These are phyloP conservation scores for Agrotis ipsilon DNA, from an alignment of 2,888 invertebrate species.

Conservation along the genomic window DNA sequence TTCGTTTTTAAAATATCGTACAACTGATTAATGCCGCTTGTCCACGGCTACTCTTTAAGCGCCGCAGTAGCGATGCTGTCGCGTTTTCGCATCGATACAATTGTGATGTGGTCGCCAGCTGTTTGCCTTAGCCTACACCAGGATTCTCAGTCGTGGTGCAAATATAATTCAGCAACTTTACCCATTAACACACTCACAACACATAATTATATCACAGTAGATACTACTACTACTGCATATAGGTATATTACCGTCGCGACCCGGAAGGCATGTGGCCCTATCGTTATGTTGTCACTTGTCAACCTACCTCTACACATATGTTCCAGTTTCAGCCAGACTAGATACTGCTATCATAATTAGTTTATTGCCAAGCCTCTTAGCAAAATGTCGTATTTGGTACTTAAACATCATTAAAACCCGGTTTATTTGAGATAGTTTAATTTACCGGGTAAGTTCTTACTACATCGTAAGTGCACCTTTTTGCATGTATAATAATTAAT, in stretches of 20 bases:
- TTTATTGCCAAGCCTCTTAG: conserved; percentile 55
- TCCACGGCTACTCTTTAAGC: too few species aligned
- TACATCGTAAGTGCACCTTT: conserved; percentile 26
- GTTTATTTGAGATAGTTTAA: conserved; percentile 39
- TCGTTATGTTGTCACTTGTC: conserved; percentile 31
- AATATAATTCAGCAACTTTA: too few species aligned
- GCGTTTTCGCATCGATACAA: too few species aligned
- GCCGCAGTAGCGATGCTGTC: too few species aligned
- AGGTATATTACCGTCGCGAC: conserved; percentile 19
- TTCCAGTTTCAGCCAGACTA: conserved; percentile 50
- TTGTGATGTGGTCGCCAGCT: too few species aligned
- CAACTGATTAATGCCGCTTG: conserved; percentile 2
- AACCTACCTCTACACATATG: conserved; percentile 45
- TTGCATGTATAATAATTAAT: conserved; percentile 38
- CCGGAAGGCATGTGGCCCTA: conserved; percentile 49
- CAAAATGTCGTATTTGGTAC: conserved; percentile 46
- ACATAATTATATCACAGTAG: too few species aligned
- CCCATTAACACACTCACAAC: too few species aligned
- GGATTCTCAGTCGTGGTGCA: too few species aligned
- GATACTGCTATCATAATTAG: conserved; percentile 60
- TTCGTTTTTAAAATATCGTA: conserved; percentile 22
- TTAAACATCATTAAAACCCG: conserved; percentile 42
- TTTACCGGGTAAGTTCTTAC: conserved; percentile 41
- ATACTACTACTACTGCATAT: too few species aligned
- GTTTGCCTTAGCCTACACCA: too few species aligned